Percentiles rank a stretch among this genome's conserved stretches.
phyloP scores from a whole-genome alignment of 2,888 invertebrate genomes.

The Rhingia campestris region DNA sequence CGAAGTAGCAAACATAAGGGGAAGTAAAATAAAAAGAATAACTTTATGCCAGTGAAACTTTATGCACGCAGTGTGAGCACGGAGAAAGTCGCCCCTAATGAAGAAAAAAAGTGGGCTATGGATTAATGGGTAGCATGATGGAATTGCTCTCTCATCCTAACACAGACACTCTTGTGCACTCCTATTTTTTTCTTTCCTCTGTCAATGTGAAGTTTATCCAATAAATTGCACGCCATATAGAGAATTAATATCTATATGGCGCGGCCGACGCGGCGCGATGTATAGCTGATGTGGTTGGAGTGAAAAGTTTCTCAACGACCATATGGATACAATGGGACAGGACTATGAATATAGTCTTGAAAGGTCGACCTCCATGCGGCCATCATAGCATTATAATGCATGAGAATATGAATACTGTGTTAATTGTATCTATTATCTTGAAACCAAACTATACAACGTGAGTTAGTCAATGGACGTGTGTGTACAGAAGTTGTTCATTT shows the following conservation, averaged over 20 bases:
- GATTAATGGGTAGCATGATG: conserved; percentile 11
- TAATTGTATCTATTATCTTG: conserved; percentile 54
- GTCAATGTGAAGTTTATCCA: conserved; percentile 53
- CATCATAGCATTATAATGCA: not conserved
- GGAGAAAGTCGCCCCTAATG: conserved; percentile 12
- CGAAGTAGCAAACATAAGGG: not conserved
- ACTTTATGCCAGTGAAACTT: conserved; percentile 29
- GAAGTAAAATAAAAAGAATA: conserved; percentile 32
- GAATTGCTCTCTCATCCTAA: not conserved
- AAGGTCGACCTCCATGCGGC: conserved; percentile 10
- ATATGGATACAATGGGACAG: conserved; percentile 9
- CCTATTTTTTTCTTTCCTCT: not conserved
- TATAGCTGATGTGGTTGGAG: conserved; percentile 4
- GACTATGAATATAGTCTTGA: conserved; percentile 12
- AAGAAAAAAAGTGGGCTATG: conserved; percentile 8
- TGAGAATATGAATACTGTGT: conserved; percentile 28
- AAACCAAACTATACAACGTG: conserved; percentile 13
- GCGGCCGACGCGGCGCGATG: not conserved
- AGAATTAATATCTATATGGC: conserved; percentile 46
- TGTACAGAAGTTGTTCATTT: conserved; percentile 19
- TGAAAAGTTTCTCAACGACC: conserved; percentile 38
- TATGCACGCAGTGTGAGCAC: conserved; percentile 23
- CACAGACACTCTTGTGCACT: no score
- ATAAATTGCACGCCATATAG: conserved; percentile 58
- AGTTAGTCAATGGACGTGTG: not conserved